phyloP scores from a whole-genome alignment of 2,113 vertebrate species.

The Acrocephalus kingi region DNA sequence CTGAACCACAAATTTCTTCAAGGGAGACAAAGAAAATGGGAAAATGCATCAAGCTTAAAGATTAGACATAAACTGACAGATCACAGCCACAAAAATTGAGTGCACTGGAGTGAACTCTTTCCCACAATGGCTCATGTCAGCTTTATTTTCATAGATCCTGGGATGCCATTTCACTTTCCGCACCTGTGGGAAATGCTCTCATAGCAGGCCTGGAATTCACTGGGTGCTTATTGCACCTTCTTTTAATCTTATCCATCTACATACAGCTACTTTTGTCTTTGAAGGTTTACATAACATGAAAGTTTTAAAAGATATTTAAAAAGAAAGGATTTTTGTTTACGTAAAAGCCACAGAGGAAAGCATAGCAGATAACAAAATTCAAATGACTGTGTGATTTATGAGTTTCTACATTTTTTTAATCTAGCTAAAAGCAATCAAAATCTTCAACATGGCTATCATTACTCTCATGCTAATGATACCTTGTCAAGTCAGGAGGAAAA shows the following conservation, averaged over 20 bases:
- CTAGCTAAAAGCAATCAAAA: constrained; percentile 48
- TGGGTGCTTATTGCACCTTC: background rate
- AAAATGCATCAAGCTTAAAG: background rate
- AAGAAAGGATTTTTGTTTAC: background rate
- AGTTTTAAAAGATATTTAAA: background rate
- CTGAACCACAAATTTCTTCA: background rate
- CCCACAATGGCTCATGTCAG: background rate
- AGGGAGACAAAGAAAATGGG: background rate
- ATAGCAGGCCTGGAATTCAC: background rate
- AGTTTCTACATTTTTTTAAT: background rate
- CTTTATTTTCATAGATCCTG: background rate
- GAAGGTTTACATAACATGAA: background rate
- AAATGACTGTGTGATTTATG: background rate
- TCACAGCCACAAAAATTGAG: background rate
- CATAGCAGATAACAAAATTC: background rate
- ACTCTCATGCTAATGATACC: constrained; percentile 46
- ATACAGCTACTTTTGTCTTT: background rate
- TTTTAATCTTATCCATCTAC: background rate
- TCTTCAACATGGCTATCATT: background rate
- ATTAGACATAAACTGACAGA: background rate
- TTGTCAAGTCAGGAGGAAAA: constrained; percentile 55
- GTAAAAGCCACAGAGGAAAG: background rate
- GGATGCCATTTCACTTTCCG: background rate
- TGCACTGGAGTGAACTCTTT: background rate
- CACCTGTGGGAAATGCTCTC: background rate